phyloP scores from a whole-genome alignment of 2,888 invertebrate species.

The Ischnus inquisitorius region DNA sequence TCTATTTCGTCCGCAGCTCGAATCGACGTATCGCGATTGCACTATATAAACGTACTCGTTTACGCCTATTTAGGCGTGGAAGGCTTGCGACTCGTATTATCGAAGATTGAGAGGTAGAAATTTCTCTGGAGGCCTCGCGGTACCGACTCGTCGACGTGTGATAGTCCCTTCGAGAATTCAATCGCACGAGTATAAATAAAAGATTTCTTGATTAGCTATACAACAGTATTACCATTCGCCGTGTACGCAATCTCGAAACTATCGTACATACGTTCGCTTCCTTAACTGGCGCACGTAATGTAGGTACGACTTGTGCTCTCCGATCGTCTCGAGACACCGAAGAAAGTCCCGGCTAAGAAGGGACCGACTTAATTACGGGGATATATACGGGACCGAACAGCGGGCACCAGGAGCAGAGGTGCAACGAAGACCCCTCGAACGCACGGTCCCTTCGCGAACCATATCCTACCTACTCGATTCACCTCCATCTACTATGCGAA shows the following conservation, averaged over 20 bases:
- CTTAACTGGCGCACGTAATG: slow-evolving; percentile 58
- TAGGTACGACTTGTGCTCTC: slow-evolving; percentile 43
- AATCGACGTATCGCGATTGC: slow-evolving; percentile 35
- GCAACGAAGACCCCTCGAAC: slow-evolving; percentile 39
- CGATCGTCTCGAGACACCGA: slow-evolving; percentile 31
- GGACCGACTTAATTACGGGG: slow-evolving; percentile 83
- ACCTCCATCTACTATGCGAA: slow-evolving; percentile 63
- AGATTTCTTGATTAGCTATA: slow-evolving; percentile 62
- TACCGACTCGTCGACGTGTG: not conserved
- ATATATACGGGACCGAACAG: slow-evolving; percentile 78
- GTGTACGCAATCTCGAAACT: slow-evolving; percentile 64
- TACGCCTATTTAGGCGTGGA: slow-evolving; percentile 25
- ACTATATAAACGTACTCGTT: slow-evolving; percentile 36
- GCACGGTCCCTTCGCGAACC: slow-evolving; percentile 73
- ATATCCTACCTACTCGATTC: slow-evolving; percentile 68
- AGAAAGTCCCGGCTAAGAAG: slow-evolving; percentile 74
- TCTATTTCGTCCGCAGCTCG: slow-evolving; percentile 4
- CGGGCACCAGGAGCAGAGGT: slow-evolving; percentile 64
- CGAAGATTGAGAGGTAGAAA: slow-evolving; percentile 42
- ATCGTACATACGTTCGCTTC: slow-evolving; percentile 68
- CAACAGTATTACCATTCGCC: slow-evolving; percentile 43
- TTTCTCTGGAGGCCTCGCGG: not conserved
- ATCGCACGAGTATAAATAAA: slow-evolving; percentile 53
- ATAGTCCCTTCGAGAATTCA: slow-evolving; percentile 3
- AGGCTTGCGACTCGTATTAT: not conserved